Percentiles rank a stretch among this genome's conserved stretches.
phyloP scores from a whole-genome alignment of 2,888 invertebrate genomes.

The Eubasilissa splendida region DNA sequence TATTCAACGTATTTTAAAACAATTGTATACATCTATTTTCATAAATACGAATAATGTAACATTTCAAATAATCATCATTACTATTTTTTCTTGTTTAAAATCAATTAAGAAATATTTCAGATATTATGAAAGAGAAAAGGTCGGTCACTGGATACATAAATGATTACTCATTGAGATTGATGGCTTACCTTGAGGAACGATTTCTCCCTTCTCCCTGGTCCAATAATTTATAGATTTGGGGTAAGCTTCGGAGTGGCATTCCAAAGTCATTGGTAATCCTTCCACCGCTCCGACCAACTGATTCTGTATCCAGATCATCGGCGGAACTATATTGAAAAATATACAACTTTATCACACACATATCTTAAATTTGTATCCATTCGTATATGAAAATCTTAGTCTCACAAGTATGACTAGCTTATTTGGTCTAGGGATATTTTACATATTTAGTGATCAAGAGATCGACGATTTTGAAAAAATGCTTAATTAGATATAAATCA shows the following conservation, averaged over 20 bases:
- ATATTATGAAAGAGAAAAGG: constrained; percentile 4
- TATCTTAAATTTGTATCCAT: too few species aligned
- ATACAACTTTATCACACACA: neutral
- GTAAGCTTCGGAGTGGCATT: constrained; percentile 88
- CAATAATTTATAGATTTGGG: constrained; percentile 91
- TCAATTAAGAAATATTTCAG: neutral
- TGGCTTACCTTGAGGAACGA: constrained; percentile 79
- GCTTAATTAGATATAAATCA: too few species aligned
- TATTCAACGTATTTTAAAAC: too few species aligned
- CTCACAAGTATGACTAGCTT: too few species aligned
- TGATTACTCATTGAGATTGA: constrained; percentile 32
- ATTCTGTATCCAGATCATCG: constrained; percentile 88
- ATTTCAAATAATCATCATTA: too few species aligned
- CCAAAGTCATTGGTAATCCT: constrained; percentile 82
- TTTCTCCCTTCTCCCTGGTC: constrained; percentile 83
- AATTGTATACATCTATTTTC: too few species aligned
- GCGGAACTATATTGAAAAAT: constrained; percentile 77
- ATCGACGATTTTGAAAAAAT: too few species aligned
- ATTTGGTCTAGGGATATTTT: too few species aligned
- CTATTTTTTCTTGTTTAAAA: too few species aligned
- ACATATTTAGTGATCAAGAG: too few species aligned
- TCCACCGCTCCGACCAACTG: constrained; percentile 87
- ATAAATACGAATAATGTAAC: too few species aligned
- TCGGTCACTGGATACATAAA: constrained; percentile 16
- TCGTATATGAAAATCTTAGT: too few species aligned